These are phyloP conservation scores for Poecilia latipinna DNA, from an alignment of 2,113 vertebrate species.

Conservation along the genomic window DNA sequence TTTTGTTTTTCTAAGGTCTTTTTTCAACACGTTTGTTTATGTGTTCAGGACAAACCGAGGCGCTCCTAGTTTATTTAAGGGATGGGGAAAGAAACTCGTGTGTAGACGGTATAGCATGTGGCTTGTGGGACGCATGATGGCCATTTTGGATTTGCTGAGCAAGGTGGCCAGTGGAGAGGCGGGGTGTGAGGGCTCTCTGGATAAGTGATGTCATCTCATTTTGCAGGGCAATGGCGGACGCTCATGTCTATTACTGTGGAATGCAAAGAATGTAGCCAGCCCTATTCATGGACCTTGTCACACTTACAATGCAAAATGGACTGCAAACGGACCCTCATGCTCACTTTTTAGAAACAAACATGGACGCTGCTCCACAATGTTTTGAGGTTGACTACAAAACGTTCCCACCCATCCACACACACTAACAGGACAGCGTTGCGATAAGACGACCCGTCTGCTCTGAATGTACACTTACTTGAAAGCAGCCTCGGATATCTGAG, in stretches of 20 bases:
- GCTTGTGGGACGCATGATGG: conserved; percentile 80
- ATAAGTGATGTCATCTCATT: conserved; percentile 87
- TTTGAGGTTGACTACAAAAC: conserved; percentile 73
- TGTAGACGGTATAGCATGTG: conserved; percentile 73
- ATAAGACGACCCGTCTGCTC: conserved; percentile 63
- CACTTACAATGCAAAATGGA: conserved; percentile 82
- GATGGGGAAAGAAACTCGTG: conserved; percentile 2
- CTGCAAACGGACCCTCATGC: conserved; percentile 68
- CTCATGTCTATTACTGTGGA: conserved; percentile 88
- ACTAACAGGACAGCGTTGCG: conserved; percentile 65
- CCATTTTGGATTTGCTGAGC: conserved; percentile 78
- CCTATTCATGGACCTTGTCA: conserved; percentile 84
- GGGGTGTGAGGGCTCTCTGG: conserved; percentile 81
- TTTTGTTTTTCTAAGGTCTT: conserved; percentile 43
- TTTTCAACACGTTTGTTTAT: conserved; percentile 51
- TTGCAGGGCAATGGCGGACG: conserved; percentile 86
- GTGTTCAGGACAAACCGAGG: conserved; percentile 41
- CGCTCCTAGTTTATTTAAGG: conserved; percentile 14
- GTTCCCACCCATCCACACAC: conserved; percentile 47
- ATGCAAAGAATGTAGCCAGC: conserved; percentile 89
- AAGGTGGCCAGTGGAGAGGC: conserved; percentile 74
- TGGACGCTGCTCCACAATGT: conserved; percentile 67
- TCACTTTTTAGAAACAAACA: conserved; percentile 69
- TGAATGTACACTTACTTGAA: conserved; percentile 77
- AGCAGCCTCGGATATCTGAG: conserved; percentile 64